Percentiles rank a stretch among this genome's conserved stretches.
Conservation (phyloP, 1,140 invertebrate genomes). For the Neodiprion lecontei region DNA sequence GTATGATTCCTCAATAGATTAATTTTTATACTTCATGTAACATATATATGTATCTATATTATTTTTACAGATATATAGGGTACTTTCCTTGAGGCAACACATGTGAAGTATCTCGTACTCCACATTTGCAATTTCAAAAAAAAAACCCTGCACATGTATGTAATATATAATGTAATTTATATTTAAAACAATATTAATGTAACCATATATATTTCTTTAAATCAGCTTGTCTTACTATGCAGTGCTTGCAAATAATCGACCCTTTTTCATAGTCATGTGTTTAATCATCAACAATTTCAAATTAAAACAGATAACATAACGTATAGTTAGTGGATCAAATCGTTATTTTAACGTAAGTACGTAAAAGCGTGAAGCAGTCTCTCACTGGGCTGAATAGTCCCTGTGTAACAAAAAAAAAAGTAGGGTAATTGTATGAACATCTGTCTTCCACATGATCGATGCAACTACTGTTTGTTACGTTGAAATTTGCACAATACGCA, state of each 20-base stretch:
- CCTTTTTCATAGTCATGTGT: background rate
- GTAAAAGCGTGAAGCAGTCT: constrained; percentile 1
- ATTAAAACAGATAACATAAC: background rate
- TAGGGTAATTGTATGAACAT: background rate
- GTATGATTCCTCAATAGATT: background rate
- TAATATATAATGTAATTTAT: too few relatives aligned
- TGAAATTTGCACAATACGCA: too few relatives aligned
- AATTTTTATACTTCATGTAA: background rate
- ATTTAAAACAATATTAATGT: background rate
- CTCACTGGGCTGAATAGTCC: background rate
- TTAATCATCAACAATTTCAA: background rate
- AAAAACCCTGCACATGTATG: too few relatives aligned
- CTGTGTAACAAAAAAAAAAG: background rate
- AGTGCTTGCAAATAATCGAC: background rate
- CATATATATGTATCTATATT: background rate
- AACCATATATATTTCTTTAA: background rate
- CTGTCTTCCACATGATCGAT: too few relatives aligned
- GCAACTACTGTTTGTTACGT: too few relatives aligned
- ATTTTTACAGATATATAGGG: background rate
- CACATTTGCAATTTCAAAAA: background rate
- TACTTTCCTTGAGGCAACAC: background rate
- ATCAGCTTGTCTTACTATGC: background rate
- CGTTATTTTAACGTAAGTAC: constrained; percentile 1
- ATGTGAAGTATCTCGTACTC: background rate
- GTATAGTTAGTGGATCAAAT: background rate